Conservation (phyloP, 2,797 vertebrate species). For the Thamnophis elegans region DNA sequence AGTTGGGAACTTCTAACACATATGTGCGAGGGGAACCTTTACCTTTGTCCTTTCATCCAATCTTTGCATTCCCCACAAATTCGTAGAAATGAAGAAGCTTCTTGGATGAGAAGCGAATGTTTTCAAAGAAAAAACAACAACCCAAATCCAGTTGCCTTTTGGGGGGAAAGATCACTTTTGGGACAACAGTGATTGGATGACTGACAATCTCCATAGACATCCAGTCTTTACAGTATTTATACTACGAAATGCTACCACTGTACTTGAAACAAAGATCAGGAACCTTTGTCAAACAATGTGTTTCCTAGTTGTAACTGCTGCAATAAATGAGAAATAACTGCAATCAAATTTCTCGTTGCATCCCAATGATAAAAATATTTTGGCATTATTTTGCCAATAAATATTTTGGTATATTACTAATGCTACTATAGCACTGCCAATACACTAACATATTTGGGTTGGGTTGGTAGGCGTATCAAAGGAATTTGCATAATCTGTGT, state of each 20-base stretch:
- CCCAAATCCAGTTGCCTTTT: background rate
- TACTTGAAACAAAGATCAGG: background rate
- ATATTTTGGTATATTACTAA: background rate
- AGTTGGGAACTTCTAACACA: too few relatives aligned
- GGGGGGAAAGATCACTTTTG: background rate
- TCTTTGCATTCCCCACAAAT: background rate
- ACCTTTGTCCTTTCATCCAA: background rate
- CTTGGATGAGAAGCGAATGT: background rate
- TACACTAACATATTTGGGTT: background rate
- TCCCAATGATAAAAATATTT: background rate
- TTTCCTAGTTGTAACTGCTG: background rate
- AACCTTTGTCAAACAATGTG: background rate
- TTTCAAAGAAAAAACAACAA: background rate
- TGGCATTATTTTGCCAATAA: too few relatives aligned
- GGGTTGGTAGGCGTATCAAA: background rate
- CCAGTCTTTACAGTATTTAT: background rate
- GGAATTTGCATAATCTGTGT: background rate
- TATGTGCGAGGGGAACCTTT: too few relatives aligned
- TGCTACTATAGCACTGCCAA: background rate
- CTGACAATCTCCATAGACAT: background rate
- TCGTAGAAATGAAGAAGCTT: background rate
- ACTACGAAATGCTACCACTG: background rate
- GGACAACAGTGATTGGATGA: background rate
- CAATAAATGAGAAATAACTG: background rate
- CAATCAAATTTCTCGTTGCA: background rate